Evolutionary conservation across 2,888 invertebrate genomes (phyloP).

Genomic region (Ferrisia virgata): DNA sequence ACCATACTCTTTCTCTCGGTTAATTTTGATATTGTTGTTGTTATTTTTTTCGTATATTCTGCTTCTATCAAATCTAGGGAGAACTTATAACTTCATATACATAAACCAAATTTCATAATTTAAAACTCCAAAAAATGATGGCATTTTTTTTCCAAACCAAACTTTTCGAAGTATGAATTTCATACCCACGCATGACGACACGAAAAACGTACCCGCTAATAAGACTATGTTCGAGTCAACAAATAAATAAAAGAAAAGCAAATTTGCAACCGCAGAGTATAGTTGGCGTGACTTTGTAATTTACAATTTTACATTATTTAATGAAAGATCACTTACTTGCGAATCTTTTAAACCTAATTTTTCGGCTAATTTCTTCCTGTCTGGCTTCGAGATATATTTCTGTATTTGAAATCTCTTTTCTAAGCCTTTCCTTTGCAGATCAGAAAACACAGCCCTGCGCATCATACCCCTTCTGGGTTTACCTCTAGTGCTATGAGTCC

Average conservation of each 20-base stretch:
- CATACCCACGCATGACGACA: too few species aligned
- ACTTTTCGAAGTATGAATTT: too few species aligned
- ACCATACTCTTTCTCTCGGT: background rate
- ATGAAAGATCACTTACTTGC: slow-evolving; percentile 80
- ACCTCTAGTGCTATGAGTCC: slow-evolving; percentile 87
- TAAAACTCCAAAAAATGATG: background rate
- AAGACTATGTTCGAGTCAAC: too few species aligned
- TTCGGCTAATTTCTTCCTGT: slow-evolving; percentile 93
- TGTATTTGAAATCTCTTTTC: slow-evolving; percentile 95
- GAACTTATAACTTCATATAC: too few species aligned
- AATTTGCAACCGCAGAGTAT: background rate
- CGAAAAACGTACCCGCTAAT: too few species aligned
- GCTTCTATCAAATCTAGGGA: too few species aligned
- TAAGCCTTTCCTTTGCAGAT: slow-evolving; percentile 90
- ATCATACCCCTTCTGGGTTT: slow-evolving; percentile 96
- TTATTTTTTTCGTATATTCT: too few species aligned
- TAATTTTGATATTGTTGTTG: too few species aligned
- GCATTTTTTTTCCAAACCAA: background rate
- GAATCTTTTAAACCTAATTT: slow-evolving; percentile 95
- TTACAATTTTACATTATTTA: too few species aligned
- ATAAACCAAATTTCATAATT: background rate
- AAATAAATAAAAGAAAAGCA: too few species aligned
- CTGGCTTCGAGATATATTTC: slow-evolving; percentile 98
- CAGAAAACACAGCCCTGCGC: slow-evolving; percentile 94
- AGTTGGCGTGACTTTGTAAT: background rate